A percentile compares a stretch with the other conserved stretches of the same genome.
phyloP scores from a whole-genome alignment of 2,113 vertebrate genomes.

The Pipra filicauda region DNA sequence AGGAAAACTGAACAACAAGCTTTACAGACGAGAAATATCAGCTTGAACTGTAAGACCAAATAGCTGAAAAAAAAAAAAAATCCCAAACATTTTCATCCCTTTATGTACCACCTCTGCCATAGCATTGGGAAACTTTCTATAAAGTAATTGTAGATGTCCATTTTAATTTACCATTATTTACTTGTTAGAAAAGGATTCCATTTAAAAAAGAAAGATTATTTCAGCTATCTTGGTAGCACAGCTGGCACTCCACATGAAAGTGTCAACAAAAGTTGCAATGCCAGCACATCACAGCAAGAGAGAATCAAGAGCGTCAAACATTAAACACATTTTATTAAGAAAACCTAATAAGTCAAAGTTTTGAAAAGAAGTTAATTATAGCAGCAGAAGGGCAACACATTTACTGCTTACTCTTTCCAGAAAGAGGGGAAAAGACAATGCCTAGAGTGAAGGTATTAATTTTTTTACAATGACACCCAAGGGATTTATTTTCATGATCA shows the following conservation, averaged over 20 bases:
- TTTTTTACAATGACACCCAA: neutral
- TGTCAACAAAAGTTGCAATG: neutral
- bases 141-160: neutral
- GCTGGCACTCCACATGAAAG: neutral
- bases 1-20: neutral
- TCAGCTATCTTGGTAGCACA: neutral
- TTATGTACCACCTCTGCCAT: neutral
- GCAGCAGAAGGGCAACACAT: neutral
- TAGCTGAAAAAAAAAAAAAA: neutral
- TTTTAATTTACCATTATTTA: constrained; percentile 14
- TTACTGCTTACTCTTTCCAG: neutral
- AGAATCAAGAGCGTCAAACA: neutral
- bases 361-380: neutral
- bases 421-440: neutral
- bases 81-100: neutral
- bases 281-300: neutral
- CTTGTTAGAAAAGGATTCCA: neutral
- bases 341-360: neutral
- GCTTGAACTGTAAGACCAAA: neutral
- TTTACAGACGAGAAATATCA: neutral
- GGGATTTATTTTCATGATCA: neutral
- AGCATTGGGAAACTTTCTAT: neutral
- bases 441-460: neutral
- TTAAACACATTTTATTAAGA: neutral
- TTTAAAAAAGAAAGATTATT: constrained; percentile 18